Base-by-base conservation (phyloP, 2,888 invertebrate genomes). In the Dinocampus coccinellae region DNA sequence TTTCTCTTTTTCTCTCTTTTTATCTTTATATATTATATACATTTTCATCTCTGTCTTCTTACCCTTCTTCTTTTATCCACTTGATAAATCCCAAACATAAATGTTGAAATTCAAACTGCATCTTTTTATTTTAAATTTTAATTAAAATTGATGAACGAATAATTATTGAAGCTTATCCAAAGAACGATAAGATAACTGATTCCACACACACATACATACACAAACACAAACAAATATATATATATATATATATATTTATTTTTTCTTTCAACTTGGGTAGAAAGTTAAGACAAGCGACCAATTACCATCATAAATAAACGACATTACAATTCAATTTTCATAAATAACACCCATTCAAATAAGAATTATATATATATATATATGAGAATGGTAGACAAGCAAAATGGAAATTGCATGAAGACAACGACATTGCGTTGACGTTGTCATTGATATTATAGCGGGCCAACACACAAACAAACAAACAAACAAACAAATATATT, bases 311-410 rank as follows among this genome's bases (percentile, higher is more conserved):
- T 82, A 82, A 84, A 83, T 84, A 83, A 82, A 82, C 82, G 80
- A 80, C 83, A 84, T 84, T 47, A 83, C 84, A 82, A 83, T 85
- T 84, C 83, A 84, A 84, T 84, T 84, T 84, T 84, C 83, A 84
- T 83, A 84, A 84, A 84, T 84, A 84, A 84, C 82, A 79, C 81
- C 81, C 81, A 84, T 84, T 83, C 80, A 82, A 82, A 83, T 80
- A 80, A 83, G 81, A 57, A 57, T 61, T 62, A 60, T 66, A 16
- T 42, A 57, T 66, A 64, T 57, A 26, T 16, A 65, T 52, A 52
- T 70, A 62, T 68, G 75, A 75, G 75, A 74, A 75, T 74, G 77
- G 76, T 70, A 73, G 75, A 65, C 57, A 57, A 58, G 57, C 47
- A 16, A 47, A 47, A 47, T 47, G 47, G 47, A 47, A 16, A 47